These are phyloP conservation scores for Sylvia borin DNA, from an alignment of 2,797 vertebrate genomes.

Conservation along the genomic window DNA sequence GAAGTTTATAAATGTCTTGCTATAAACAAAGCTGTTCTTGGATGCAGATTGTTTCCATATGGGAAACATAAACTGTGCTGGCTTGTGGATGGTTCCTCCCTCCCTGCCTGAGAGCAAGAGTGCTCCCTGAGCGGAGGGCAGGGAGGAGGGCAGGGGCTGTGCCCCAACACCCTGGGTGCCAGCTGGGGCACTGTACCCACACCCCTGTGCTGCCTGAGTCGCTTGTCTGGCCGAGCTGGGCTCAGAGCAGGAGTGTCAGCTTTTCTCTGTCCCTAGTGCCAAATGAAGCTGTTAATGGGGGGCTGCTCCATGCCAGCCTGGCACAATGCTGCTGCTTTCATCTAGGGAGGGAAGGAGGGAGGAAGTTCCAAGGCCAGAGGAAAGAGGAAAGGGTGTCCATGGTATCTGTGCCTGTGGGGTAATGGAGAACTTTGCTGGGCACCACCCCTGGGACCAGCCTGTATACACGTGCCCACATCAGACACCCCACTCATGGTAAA, in stretches of 20 bases:
- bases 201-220: background rate
- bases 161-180: background rate
- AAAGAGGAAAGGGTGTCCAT: background rate
- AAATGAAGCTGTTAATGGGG: background rate
- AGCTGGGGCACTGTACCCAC: background rate
- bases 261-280: background rate
- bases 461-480: background rate
- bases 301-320: background rate
- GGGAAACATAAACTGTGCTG: background rate
- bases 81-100: conserved; percentile 9
- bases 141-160: background rate
- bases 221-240: background rate
- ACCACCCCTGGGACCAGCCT: background rate
- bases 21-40: conserved; percentile 60
- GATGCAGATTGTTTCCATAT: conserved; percentile 63
- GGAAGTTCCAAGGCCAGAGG: background rate
- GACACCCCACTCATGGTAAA: rapidly evolving
- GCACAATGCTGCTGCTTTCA: background rate
- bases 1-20: conserved; percentile 44
- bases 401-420: background rate
- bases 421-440: background rate
- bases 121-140: background rate
- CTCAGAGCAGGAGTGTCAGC: rapidly evolving
- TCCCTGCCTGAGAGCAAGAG: background rate
- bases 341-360: background rate